These are phyloP conservation scores for Mormyrus hasselquistii DNA, from an alignment of 2,797 vertebrate species.

Conservation along the genomic window DNA sequence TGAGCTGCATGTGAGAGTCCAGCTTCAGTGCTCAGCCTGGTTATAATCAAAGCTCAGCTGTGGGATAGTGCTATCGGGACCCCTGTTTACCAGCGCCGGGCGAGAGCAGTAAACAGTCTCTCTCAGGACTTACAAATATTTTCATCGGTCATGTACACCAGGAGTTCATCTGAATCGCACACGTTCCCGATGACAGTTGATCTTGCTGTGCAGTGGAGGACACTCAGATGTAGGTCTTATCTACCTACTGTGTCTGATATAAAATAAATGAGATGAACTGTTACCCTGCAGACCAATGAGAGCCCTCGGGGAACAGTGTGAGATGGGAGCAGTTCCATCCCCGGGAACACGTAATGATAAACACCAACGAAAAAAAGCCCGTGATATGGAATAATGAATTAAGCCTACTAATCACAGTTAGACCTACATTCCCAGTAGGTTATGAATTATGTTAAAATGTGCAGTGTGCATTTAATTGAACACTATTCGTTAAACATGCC, in stretches of 20 bases:
- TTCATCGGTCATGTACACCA: slow-evolving; percentile 24
- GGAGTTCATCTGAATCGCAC: slow-evolving; percentile 31
- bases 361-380: too few relatives aligned
- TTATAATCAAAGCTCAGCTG: slow-evolving; percentile 58
- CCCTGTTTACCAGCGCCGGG: slow-evolving; percentile 56
- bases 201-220: slow-evolving; percentile 4
- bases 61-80: slow-evolving; percentile 44
- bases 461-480: neutral
- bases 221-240: neutral
- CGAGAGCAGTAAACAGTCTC: slow-evolving; percentile 53
- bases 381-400: neutral
- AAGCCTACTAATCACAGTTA: neutral
- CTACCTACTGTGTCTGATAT: neutral
- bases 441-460: neutral
- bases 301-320: neutral
- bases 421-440: neutral
- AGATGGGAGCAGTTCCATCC: too few relatives aligned
- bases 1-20: slow-evolving; percentile 44
- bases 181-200: slow-evolving; percentile 27
- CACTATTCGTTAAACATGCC: neutral
- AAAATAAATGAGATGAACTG: neutral
- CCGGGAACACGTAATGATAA: neutral
- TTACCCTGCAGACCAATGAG: neutral
- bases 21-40: slow-evolving; percentile 39
- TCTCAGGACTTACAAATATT: slow-evolving; percentile 34